phyloP scores from a whole-genome alignment of 2,113 vertebrate species.

The Amia ocellicauda region DNA sequence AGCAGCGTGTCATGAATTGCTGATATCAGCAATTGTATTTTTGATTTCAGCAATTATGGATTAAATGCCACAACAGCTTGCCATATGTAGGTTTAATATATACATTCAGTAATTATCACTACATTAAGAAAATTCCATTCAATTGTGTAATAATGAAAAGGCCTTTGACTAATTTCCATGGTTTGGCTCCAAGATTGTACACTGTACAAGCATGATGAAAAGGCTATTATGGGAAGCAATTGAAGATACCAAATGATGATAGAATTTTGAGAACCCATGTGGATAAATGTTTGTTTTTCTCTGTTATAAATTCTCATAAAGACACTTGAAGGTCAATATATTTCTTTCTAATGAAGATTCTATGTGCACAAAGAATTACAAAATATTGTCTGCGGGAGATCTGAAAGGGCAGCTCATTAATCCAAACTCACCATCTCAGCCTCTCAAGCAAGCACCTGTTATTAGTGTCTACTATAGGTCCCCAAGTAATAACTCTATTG shows the following conservation, averaged over 20 bases:
- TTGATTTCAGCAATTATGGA: too few relatives aligned
- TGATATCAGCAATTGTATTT: too few relatives aligned
- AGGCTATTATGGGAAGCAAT: slow-evolving; percentile 23
- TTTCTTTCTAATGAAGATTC: slow-evolving; percentile 72
- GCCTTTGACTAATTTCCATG: too few relatives aligned
- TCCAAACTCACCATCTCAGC: slow-evolving; percentile 56
- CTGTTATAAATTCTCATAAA: slow-evolving; percentile 70
- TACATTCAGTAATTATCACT: too few relatives aligned
- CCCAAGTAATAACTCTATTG: slow-evolving; percentile 44
- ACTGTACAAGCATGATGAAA: slow-evolving; percentile 14
- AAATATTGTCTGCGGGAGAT: slow-evolving; percentile 64
- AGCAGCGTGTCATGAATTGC: too few relatives aligned
- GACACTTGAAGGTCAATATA: slow-evolving; percentile 71
- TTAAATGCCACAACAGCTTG: too few relatives aligned
- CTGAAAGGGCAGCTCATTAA: slow-evolving; percentile 76
- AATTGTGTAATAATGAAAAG: too few relatives aligned
- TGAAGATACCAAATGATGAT: slow-evolving; percentile 50
- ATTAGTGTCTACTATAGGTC: slow-evolving; percentile 53
- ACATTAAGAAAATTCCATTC: too few relatives aligned
- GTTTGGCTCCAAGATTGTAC: too few relatives aligned
- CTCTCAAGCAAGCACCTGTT: slow-evolving; percentile 43
- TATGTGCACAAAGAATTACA: slow-evolving; percentile 54
- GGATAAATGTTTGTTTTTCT: slow-evolving; percentile 70
- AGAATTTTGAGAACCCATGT: slow-evolving; percentile 53
- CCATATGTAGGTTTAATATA: too few relatives aligned